Percentiles rank a stretch among this genome's conserved stretches.
Conservation (phyloP, 2,888 invertebrate genomes). For the Candidula unifasciata region DNA sequence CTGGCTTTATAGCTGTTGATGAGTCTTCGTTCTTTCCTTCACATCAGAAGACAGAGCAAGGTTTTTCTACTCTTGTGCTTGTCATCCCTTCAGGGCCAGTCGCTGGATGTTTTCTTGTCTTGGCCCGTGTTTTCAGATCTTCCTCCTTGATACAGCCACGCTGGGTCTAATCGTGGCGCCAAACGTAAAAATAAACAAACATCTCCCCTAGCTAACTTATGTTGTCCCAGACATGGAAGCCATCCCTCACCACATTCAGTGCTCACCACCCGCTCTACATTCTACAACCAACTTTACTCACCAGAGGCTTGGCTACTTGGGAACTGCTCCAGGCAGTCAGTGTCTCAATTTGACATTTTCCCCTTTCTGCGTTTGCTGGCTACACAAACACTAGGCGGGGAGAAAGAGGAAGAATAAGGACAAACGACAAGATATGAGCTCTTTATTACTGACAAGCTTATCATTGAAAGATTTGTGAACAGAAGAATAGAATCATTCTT, state of each 20-base stretch:
- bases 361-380: neutral
- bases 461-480: slow-evolving; percentile 34
- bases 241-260: neutral
- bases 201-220: slow-evolving; percentile 16
- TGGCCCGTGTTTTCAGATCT: slow-evolving; percentile 40
- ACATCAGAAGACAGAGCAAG: neutral
- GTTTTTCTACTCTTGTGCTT: neutral
- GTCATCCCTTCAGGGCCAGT: neutral
- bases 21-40: neutral
- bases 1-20: slow-evolving; percentile 1
- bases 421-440: neutral
- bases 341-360: neutral
- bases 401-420: slow-evolving; percentile 1
- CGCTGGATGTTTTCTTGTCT: slow-evolving; percentile 19
- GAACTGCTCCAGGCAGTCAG: slow-evolving; percentile 34
- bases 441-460: neutral
- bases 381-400: neutral
- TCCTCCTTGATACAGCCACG: slow-evolving; percentile 34
- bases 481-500: neutral
- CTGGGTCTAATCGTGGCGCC: slow-evolving; percentile 32
- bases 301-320: slow-evolving; percentile 6
- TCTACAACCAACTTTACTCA: neutral
- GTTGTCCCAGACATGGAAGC: slow-evolving; percentile 14
- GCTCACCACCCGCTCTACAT: no score
- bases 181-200: slow-evolving; percentile 42